Evolutionary conservation across 2,113 vertebrate genomes (phyloP), one percentile per base, ranked within the genome.

Genomic region (Gymnocephalus cernua): DNA sequence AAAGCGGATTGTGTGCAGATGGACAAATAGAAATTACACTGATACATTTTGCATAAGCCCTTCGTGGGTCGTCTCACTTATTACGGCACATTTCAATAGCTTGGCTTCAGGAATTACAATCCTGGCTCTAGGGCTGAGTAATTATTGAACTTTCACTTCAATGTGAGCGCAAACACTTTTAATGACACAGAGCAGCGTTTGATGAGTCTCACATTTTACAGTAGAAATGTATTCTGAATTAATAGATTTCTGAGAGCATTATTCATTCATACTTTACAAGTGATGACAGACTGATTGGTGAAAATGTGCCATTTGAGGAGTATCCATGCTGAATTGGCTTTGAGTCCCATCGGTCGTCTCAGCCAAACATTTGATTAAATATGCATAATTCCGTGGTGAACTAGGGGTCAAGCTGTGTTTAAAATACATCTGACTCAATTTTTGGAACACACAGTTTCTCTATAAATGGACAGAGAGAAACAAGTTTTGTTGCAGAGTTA

Each of bases 1-100:
- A 90, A 90, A 89, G 83, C 41, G n/a, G 63, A 85, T 85, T 89
- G 90, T 91, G 79, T 75, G 72, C 86, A 84, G 86, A 91, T 66
- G 82, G 79, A 91, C 74, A 86, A 84, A 90, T 56, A 86, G 72
- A 91, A 86, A 88, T 90, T 67, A 82, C 80, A 81, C 56, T 29
- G 51, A 71, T 88, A 74, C 23, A 80, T 90, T 87, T 56, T 79
- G 41, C 61, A 51, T 58, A 44, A 76, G 64, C 59, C 50, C 27
- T 73, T 41, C 65, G 25, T 82, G 70, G 83, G 69, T 57, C 51
- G 54, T 58, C 53, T 81, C 44, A 64, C 41, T 85, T 79, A 53
- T 76, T 69, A 64, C 10, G 3, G 15, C 47, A 38, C 74, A 44
- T 79, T 87, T 82, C 59, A 58, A 78, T 79, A 38, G 44, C 12